These are phyloP conservation scores for Lutraria lutraria DNA, from an alignment of 2,888 invertebrate species.

Conservation along the genomic window DNA sequence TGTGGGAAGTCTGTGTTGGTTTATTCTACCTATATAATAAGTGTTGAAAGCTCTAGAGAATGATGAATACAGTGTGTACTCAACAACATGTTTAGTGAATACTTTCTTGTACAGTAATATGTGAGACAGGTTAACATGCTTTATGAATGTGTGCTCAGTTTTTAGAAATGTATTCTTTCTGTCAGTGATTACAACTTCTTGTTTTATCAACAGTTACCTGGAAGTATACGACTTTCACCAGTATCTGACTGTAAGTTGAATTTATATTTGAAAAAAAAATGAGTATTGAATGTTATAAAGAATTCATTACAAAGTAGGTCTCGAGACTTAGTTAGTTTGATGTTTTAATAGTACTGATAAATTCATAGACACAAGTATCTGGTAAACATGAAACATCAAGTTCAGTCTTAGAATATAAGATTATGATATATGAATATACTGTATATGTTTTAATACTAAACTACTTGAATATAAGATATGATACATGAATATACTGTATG, in stretches of 20 bases:
- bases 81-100: not conserved
- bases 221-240: not conserved
- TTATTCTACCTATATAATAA: not conserved
- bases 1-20: slow-evolving; percentile 1
- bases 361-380: no score
- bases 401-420: no score
- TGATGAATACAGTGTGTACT: not conserved
- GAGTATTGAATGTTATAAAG: no score
- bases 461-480: no score
- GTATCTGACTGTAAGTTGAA: not conserved
- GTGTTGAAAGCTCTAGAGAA: not conserved
- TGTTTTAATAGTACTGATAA: no score
- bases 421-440: no score
- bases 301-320: no score
- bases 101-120: not conserved
- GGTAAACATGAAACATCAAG: no score
- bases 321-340: no score
- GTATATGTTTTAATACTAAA: no score
- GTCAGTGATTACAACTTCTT: not conserved
- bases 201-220: not conserved
- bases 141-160: not conserved
- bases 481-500: no score
- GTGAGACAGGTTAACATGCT: slow-evolving; percentile 2
- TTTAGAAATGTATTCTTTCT: not conserved
- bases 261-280: not conserved